phyloP scores from a whole-genome alignment of 2,797 vertebrate genomes.

The Premnoplex brunnescens region DNA sequence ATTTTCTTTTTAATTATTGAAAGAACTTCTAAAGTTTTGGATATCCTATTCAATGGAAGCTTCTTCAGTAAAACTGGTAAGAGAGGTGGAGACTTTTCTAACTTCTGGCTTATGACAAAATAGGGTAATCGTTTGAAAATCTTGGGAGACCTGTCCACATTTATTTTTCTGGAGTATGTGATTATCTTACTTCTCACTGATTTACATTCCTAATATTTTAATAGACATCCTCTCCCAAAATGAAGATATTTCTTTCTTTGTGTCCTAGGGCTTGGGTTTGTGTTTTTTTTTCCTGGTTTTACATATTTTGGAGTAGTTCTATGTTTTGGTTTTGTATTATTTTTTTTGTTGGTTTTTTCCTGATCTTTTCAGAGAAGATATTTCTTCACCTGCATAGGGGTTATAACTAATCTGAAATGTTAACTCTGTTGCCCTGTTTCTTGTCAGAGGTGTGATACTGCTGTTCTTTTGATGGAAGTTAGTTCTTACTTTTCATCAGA shows the following conservation, averaged over 20 bases:
- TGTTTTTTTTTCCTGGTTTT: neutral
- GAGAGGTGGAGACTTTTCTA: neutral
- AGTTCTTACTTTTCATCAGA: neutral
- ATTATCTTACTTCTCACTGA: neutral
- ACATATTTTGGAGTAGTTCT: neutral
- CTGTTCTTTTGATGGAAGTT: neutral
- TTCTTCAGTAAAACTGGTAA: neutral
- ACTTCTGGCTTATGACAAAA: neutral
- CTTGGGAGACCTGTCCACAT: neutral
- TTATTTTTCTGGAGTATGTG: neutral
- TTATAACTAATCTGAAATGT: neutral
- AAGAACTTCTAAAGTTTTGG: neutral
- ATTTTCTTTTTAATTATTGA: neutral
- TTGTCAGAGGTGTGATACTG: neutral
- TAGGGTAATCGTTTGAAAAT: neutral
- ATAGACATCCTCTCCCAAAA: neutral
- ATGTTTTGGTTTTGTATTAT: neutral
- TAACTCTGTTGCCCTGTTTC: neutral
- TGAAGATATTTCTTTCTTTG: neutral
- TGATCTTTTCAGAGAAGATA: neutral
- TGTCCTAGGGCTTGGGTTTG: neutral
- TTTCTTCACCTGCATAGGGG: neutral
- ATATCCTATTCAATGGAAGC: neutral
- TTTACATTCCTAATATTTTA: neutral
- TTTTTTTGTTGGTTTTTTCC: neutral